phyloP scores from a whole-genome alignment of 1,140 invertebrate genomes.

The Drosophila fuyamai region DNA sequence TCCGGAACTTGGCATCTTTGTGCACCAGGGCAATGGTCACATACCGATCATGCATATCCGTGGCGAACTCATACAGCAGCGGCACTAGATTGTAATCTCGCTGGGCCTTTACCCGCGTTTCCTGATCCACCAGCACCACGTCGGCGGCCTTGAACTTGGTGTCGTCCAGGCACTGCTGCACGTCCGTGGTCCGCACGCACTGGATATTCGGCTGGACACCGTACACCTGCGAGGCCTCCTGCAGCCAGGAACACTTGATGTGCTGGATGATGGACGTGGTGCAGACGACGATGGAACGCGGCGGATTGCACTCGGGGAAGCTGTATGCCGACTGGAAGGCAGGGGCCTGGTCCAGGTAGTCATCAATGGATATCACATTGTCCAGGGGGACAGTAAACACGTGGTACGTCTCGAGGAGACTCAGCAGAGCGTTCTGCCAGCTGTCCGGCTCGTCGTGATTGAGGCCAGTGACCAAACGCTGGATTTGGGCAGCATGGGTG shows the following conservation, averaged over 20 bases:
- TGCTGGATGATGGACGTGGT: slow-evolving; percentile 88
- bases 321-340: slow-evolving; percentile 88
- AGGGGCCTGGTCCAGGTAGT: slow-evolving; percentile 87
- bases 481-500: slow-evolving; percentile 86
- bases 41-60: slow-evolving; percentile 87
- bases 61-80: slow-evolving; percentile 88
- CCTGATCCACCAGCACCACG: slow-evolving; percentile 87
- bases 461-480: slow-evolving; percentile 85
- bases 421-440: slow-evolving; percentile 86
- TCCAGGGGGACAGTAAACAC: slow-evolving; percentile 84
- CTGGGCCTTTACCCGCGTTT: slow-evolving; percentile 87
- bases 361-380: slow-evolving; percentile 86
- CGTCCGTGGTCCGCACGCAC: slow-evolving; percentile 86
- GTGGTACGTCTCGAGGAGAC: slow-evolving; percentile 86
- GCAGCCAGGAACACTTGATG: slow-evolving; percentile 91
- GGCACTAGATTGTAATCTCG: slow-evolving; percentile 87
- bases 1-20: slow-evolving; percentile 86
- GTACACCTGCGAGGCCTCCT: slow-evolving; percentile 88
- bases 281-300: slow-evolving; percentile 88
- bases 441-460: slow-evolving; percentile 70
- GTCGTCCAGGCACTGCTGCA: slow-evolving; percentile 88
- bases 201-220: slow-evolving; percentile 90
- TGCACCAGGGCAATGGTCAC: slow-evolving; percentile 90
- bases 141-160: slow-evolving; percentile 88
- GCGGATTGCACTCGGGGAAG: slow-evolving; percentile 88